These are phyloP conservation scores for Samia ricini DNA, from an alignment of 1,140 invertebrate genomes.

Conservation along the genomic window DNA sequence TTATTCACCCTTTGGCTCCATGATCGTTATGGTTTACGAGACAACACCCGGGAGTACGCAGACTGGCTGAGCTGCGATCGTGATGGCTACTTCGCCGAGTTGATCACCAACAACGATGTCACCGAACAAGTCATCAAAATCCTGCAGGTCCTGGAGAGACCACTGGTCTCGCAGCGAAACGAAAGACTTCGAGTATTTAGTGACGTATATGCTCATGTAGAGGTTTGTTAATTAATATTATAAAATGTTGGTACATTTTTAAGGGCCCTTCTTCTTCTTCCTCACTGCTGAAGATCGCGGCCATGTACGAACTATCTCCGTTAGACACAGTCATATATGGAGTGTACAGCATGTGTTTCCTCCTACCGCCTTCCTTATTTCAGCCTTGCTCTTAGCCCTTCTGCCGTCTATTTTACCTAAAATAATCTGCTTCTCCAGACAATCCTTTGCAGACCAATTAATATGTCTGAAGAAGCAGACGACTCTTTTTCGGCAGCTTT, in stretches of 20 bases:
- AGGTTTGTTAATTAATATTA: conserved; percentile 30
- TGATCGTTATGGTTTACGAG: conserved; percentile 53
- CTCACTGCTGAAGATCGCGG: too few species aligned
- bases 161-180: conserved; percentile 52
- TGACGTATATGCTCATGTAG: conserved; percentile 63
- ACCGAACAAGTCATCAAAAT: conserved; percentile 64
- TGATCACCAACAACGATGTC: conserved; percentile 52
- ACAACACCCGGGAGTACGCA: conserved; percentile 43
- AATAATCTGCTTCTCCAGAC: too few species aligned
- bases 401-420: too few species aligned
- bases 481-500: too few species aligned
- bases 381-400: too few species aligned
- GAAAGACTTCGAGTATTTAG: conserved; percentile 48
- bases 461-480: too few species aligned
- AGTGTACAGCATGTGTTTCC: too few species aligned
- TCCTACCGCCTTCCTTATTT: too few species aligned
- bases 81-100: conserved; percentile 60
- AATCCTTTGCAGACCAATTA: too few species aligned
- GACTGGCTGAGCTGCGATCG: conserved; percentile 49
- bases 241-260: background rate
- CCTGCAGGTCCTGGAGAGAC: conserved; percentile 54
- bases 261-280: too few species aligned
- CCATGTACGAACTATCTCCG: too few species aligned
- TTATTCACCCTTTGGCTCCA: conserved; percentile 64
- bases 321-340: too few species aligned